Evolutionary conservation across 2,888 invertebrate genomes (phyloP), one percentile per base, ranked within the genome.

Genomic region (Rhamphomyia laevipes): DNA sequence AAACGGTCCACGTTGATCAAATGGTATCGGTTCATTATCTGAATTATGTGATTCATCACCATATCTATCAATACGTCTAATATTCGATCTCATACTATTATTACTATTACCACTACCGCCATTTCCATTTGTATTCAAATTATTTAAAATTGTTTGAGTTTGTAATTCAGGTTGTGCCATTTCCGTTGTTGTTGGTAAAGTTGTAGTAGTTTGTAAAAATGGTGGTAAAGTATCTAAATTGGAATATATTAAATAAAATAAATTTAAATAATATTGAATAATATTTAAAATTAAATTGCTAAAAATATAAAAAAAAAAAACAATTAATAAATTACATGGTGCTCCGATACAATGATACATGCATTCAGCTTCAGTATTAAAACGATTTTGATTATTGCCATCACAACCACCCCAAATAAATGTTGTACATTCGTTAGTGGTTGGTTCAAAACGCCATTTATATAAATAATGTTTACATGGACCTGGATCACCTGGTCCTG

Each of bases 1-100:
- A 64, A 86, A 84, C 56, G 86, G 76, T 47, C 87, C 87, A 54
- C 89, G 74, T 57, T 82, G 77, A 58, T 84, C 81, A 47, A 80
- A 78, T 2, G 87, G 85, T 57, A 86, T 77, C 0, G 84, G 80
- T 1, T 81, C 78, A 47, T 63, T 35, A 16, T 30, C 17, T 31
- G 49, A 42, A 38, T 45, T 61, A 30, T 62, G 63, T 4, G 59
- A 55, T 33, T 60, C 59, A 44, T 54, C 57, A 13, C 56, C 56
- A n/a, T 33, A 33, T 13, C 11, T 11, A 30, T 33, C n/a, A n/a
- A n/a, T 7, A 35, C 13, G n/a, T n/a, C 13, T 1, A 35, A n/a
- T n/a, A 35, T 35, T 35, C 13, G 4, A n/a, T 35, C n/a, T 35
- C 5, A 5, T 35, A n/a, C n/a, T 9, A n/a, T 13, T n/a, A 35